Conservation (phyloP, 1,140 invertebrate species). For the Scylla paramamosain region DNA sequence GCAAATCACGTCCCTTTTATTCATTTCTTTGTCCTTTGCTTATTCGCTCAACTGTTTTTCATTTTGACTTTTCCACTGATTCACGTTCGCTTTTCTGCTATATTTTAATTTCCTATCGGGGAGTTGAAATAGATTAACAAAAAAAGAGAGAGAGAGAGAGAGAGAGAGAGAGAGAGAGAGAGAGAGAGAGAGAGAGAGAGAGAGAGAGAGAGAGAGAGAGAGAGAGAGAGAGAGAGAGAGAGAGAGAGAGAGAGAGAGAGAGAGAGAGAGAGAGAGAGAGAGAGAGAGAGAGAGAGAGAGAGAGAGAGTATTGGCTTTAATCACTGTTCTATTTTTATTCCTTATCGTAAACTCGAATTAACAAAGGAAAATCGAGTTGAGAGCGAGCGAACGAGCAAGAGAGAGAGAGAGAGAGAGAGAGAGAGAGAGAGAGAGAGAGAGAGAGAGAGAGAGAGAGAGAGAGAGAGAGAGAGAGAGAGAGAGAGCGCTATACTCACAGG, state of each 20-base stretch:
- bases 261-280: neutral
- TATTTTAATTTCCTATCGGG: no score
- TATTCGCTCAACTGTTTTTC: no score
- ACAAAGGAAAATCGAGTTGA: neutral
- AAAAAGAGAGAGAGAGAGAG: constrained; percentile 10
- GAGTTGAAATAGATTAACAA: no score
- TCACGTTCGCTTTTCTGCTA: no score
- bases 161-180: neutral
- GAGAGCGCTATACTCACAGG: constrained; percentile 42
- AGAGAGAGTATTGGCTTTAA: no score
- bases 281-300: neutral
- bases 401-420: neutral
- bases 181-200: neutral
- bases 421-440: neutral
- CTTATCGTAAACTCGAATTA: no score
- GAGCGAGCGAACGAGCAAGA: neutral
- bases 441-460: neutral
- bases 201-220: neutral
- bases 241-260: neutral
- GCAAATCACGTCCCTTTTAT: no score
- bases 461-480: constrained; percentile 25
- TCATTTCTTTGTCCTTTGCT: no score
- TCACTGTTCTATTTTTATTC: no score
- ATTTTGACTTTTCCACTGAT: no score
- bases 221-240: neutral